These are phyloP conservation scores for Callospermophilus lateralis DNA, from an alignment of 2,113 vertebrate species.

Conservation along the genomic window DNA sequence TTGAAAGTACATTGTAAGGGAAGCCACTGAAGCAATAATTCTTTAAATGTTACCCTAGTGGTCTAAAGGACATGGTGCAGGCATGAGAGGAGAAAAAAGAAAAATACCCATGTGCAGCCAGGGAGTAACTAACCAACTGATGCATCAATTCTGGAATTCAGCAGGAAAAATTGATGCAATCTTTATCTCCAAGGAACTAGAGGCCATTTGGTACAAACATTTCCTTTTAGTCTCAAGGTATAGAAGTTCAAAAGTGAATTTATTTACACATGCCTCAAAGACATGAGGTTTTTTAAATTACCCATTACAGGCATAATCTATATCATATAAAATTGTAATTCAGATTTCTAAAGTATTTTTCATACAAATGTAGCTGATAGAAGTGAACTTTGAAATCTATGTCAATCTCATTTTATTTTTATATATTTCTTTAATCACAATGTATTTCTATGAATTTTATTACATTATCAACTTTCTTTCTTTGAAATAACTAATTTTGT, in stretches of 20 bases:
- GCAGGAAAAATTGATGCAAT: background rate
- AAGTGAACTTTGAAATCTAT: background rate
- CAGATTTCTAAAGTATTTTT: background rate
- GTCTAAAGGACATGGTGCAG: background rate
- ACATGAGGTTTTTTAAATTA: background rate
- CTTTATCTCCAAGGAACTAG: background rate
- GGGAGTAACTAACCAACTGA: constrained; percentile 12
- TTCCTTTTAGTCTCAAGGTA: background rate
- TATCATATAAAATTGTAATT: background rate
- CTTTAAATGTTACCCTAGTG: constrained; percentile 53
- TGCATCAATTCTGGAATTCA: background rate
- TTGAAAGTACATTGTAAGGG: background rate
- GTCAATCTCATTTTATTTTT: background rate
- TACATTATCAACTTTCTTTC: background rate
- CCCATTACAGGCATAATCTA: background rate
- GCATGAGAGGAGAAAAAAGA: background rate
- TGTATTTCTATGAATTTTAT: background rate
- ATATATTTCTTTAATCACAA: background rate
- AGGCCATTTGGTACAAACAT: background rate
- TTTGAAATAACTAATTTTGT: background rate
- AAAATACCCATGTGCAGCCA: background rate
- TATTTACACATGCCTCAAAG: background rate
- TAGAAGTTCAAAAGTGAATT: background rate
- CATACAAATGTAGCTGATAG: background rate
- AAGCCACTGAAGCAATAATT: constrained; percentile 31